Percentiles rank a stretch among this genome's conserved stretches.
These are phyloP conservation scores for Serrognathus titanus DNA, from an alignment of 2,888 invertebrate species.

Conservation along the genomic window DNA sequence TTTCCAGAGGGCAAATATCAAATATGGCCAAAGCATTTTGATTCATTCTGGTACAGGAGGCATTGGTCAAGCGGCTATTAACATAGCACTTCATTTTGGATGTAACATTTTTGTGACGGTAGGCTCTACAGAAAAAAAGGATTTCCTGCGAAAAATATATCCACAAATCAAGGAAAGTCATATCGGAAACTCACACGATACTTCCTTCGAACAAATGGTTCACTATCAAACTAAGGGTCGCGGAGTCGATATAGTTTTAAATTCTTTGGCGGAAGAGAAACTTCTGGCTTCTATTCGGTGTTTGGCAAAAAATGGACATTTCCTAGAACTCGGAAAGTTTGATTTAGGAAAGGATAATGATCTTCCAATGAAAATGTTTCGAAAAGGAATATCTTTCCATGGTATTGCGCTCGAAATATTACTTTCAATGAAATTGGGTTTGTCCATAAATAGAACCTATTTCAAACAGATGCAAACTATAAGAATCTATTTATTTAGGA, in stretches of 20 bases:
- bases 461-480: too few relatives aligned
- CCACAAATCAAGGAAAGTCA: constrained; percentile 60
- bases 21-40: constrained; percentile 39
- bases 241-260: constrained; percentile 87
- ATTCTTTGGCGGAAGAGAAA: constrained; percentile 88
- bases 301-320: constrained; percentile 59
- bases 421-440: neutral
- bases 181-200: constrained; percentile 85
- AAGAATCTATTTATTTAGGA: too few relatives aligned
- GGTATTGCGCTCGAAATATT: constrained; percentile 69
- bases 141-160: constrained; percentile 78
- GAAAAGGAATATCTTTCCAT: constrained; percentile 58
- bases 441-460: neutral
- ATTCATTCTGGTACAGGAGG: constrained; percentile 64
- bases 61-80: constrained; percentile 72
- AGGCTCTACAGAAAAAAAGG: constrained; percentile 76
- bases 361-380: constrained; percentile 55
- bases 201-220: constrained; percentile 82
- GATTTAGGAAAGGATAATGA: constrained; percentile 67
- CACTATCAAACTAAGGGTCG: constrained; percentile 75
- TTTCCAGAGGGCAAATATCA: constrained; percentile 8
- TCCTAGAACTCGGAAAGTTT: constrained; percentile 82
- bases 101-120: constrained; percentile 86
- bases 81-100: constrained; percentile 60
- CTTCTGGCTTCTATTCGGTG: constrained; percentile 66